These are phyloP conservation scores for Drosophila ohnishii DNA, from an alignment of 1,140 invertebrate species.

Conservation along the genomic window DNA sequence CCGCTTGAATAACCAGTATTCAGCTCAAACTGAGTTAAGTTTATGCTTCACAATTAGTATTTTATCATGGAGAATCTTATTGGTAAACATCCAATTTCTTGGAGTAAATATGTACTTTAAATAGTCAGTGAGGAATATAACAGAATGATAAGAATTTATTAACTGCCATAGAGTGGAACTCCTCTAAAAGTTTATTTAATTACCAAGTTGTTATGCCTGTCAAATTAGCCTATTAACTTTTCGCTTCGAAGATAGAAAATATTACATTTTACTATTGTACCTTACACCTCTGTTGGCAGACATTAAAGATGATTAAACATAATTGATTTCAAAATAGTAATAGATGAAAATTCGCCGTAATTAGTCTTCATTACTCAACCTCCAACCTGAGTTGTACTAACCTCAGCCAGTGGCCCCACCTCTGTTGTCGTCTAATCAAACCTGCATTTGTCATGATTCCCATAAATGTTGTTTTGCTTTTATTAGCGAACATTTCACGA, in stretches of 20 bases:
- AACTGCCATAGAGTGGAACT: neutral
- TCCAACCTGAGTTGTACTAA: neutral
- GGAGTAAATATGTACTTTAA: neutral
- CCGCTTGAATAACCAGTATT: neutral
- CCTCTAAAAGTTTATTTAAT: neutral
- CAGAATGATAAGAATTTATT: neutral
- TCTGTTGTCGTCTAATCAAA: slow-evolving; percentile 45
- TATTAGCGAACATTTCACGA: slow-evolving; percentile 43
- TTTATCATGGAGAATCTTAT: neutral
- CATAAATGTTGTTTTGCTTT: slow-evolving; percentile 49
- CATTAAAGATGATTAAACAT: slow-evolving; percentile 23
- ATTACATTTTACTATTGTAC: neutral
- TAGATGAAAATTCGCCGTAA: slow-evolving; percentile 18
- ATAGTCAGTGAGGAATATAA: neutral
- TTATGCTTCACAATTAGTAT: neutral
- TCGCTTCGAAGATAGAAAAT: neutral
- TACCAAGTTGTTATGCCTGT: neutral
- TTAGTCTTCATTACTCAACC: slow-evolving; percentile 29
- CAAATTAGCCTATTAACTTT: neutral
- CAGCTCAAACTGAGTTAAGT: neutral
- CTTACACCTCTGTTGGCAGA: neutral
- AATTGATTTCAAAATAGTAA: slow-evolving; percentile 23
- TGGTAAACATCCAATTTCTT: neutral
- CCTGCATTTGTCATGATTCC: slow-evolving; percentile 51
- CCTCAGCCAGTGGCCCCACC: slow-evolving; percentile 19